Evolutionary conservation across 1,140 invertebrate species (phyloP), one percentile per base, ranked within the genome.

Genomic region (Schlechtendalia chinensis): DNA sequence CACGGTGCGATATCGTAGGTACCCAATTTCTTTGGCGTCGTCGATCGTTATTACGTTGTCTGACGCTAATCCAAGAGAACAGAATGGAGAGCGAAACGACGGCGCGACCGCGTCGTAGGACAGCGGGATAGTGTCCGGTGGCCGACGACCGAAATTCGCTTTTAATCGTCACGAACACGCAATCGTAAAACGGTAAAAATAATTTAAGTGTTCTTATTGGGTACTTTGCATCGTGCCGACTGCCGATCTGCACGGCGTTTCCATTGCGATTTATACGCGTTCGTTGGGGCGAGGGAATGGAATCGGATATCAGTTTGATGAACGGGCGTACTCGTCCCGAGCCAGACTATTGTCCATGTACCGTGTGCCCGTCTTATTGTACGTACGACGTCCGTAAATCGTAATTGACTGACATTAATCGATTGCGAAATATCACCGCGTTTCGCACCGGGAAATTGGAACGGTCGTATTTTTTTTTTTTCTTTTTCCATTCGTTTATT

Each of bases 331-430:
- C 32, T 8, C 32, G 32, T 39, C 32, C 32, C 32, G 32, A 39
- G 8, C 32, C n/a, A n/a, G n/a, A n/a, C n/a, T n/a, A n/a, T n/a
- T n/a, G n/a, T n/a, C n/a, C n/a, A n/a, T n/a, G n/a, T n/a, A n/a
- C n/a, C n/a, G n/a, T n/a, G n/a, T n/a, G n/a, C n/a, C n/a, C n/a
- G n/a, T n/a, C n/a, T n/a, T n/a, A n/a, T n/a, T n/a, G 32, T 39
- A 39, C 32, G 32, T 39, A 39, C 32, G 8, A 39, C 32, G 32
- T 39, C 3, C 32, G 32, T 39, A 39, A 39, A 39, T 4, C 11
- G 12, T 69, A 69, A 69, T 69, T 69, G 27, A 50, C 45, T 50
- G 67, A n/a, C 39, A 69, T 69, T 69, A 69, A 69, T 69, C 45
- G 67, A 11, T 69, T 47, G 45, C 67, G 22, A 69, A 69, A 69